Evolutionary conservation across 2,888 invertebrate genomes (phyloP), one percentile per base, ranked within the genome.

Genomic region (Osmoderma eremita): DNA sequence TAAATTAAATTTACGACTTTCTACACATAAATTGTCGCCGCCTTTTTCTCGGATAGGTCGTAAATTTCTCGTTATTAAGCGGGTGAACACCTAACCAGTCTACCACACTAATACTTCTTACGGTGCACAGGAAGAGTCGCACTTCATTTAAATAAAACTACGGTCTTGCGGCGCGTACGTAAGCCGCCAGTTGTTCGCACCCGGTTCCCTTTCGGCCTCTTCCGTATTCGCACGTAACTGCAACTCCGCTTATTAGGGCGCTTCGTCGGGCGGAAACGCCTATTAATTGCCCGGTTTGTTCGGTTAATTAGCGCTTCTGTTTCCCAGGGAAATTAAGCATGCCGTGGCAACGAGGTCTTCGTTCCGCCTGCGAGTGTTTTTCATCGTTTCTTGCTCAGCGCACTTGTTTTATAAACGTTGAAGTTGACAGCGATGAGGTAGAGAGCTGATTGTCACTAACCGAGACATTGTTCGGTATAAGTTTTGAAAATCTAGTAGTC

Each of bases 231-330:
- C 53, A 17, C 38, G 24, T 53, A 53, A 17, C 38, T 15, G 18
- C 38, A 36, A 38, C 24, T 22, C 53, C 2, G 5, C 38, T 53
- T 17, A 38, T 53, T 53, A 53, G 17, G 38, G 38, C 38, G 38
- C 53, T 53, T 38, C 36, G 17, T 61, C 20, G 30, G 17, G 36
- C 48, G 58, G 58, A 45, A 61, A 24, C 36, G 45, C 24, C 24
- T 61, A 45, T 45, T 61, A 61, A 61, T 61, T 61, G 58, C n/a
- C 30, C 45, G 45, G 56, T 56, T 41, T 42, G 56, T 22, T 56
- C 56, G 22, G 58, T 30, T 61, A 61, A 61, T 61, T 61, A 61
- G 24, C 45, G 58, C 45, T 45, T 61, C 45, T 61, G 58, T 61
- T 61, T 61, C 58, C 45, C 58, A 61, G 45, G 58, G 20, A 38